Conservation (phyloP, 2,888 invertebrate genomes). For the Thera obeliscata region DNA sequence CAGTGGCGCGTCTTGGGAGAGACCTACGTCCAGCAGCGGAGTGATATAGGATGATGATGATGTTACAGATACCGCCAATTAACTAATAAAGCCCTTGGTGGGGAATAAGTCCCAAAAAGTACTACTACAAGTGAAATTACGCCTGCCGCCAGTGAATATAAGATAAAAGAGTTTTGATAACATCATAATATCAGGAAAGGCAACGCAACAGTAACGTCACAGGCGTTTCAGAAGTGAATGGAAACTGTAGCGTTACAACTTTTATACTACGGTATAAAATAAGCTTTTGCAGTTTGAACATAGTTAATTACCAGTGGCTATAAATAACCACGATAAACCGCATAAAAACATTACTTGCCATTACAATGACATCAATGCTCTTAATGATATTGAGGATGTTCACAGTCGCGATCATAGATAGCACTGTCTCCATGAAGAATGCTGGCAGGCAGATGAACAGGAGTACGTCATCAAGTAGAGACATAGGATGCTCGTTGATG, state of each 20-base stretch:
- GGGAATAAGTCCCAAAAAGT: too few relatives aligned
- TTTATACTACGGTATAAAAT: too few relatives aligned
- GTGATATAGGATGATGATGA: too few relatives aligned
- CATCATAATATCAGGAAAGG: background rate
- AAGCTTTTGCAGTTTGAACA: too few relatives aligned
- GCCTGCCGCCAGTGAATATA: too few relatives aligned
- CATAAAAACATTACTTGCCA: constrained; percentile 70
- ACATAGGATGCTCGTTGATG: constrained; percentile 86
- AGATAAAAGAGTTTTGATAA: background rate
- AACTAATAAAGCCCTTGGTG: too few relatives aligned
- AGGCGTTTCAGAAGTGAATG: too few relatives aligned
- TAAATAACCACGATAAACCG: background rate
- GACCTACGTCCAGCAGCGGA: too few relatives aligned
- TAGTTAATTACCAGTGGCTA: background rate
- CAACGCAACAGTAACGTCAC: background rate
- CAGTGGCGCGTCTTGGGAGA: too few relatives aligned
- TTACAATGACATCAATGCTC: constrained; percentile 79
- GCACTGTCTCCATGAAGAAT: constrained; percentile 88
- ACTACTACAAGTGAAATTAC: too few relatives aligned
- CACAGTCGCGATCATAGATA: constrained; percentile 88
- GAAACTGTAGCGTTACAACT: too few relatives aligned
- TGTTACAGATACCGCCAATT: too few relatives aligned
- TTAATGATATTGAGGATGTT: constrained; percentile 78
- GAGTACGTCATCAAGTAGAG: constrained; percentile 88
- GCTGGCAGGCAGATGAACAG: constrained; percentile 89